phyloP scores from a whole-genome alignment of 2,888 invertebrate genomes.

The Thumatha senex region DNA sequence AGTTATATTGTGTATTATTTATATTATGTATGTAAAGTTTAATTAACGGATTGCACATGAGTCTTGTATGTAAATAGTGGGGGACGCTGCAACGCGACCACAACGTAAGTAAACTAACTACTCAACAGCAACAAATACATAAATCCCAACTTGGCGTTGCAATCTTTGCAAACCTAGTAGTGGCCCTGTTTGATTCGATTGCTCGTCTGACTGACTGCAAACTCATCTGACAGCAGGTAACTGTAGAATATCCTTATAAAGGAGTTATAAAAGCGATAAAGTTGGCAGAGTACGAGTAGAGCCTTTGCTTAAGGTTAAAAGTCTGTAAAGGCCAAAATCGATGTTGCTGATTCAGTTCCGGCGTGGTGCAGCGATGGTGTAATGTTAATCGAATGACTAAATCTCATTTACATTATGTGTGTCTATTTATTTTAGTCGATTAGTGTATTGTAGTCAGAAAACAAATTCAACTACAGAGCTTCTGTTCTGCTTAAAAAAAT shows the following conservation, averaged over 20 bases:
- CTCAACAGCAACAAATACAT: slow-evolving; percentile 1
- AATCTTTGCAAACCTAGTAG: neutral
- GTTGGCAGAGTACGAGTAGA: too few relatives aligned
- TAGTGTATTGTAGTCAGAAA: slow-evolving; percentile 23
- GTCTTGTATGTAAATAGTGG: slow-evolving; percentile 49
- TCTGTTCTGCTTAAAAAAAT: slow-evolving; percentile 30
- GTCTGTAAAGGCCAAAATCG: neutral
- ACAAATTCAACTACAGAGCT: slow-evolving; percentile 27
- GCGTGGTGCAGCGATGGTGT: slow-evolving; percentile 25
- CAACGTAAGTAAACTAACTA: slow-evolving; percentile 5
- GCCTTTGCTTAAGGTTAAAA: too few relatives aligned
- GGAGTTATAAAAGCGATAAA: too few relatives aligned
- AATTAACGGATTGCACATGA: slow-evolving; percentile 52
- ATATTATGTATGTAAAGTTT: slow-evolving; percentile 44
- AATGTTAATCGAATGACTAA: slow-evolving; percentile 29
- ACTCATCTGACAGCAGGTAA: too few relatives aligned
- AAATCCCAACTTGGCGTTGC: slow-evolving; percentile 9
- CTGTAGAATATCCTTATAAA: too few relatives aligned
- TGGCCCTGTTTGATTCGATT: neutral
- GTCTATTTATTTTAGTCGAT: slow-evolving; percentile 36
- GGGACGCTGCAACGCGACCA: slow-evolving; percentile 26
- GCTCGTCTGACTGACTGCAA: neutral
- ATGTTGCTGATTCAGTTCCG: slow-evolving; percentile 12
- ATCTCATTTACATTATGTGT: slow-evolving; percentile 42
- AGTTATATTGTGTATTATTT: slow-evolving; percentile 16